Evolutionary conservation across 1,140 invertebrate species (phyloP).

Genomic region (Heliconius hermathena): DNA sequence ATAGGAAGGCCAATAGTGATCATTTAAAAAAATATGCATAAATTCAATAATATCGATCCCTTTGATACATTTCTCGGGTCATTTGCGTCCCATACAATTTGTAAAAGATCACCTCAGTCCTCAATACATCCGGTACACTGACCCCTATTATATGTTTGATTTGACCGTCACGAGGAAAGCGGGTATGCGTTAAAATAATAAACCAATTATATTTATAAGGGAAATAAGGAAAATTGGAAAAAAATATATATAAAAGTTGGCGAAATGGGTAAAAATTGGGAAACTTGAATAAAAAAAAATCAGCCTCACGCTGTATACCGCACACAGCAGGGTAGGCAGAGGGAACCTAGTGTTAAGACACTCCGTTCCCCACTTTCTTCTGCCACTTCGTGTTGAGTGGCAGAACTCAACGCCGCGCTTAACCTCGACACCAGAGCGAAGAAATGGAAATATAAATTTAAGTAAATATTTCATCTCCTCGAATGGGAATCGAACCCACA

Average conservation of each 20-base stretch:
- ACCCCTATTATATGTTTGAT: neutral
- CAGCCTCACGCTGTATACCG: too few relatives aligned
- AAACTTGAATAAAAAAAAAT: too few relatives aligned
- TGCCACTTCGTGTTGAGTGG: too few relatives aligned
- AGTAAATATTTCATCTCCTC: too few relatives aligned
- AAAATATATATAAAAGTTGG: neutral
- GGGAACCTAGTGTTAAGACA: too few relatives aligned
- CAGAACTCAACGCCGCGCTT: too few relatives aligned
- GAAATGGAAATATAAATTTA: too few relatives aligned
- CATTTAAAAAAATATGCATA: neutral
- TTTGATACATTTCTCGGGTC: conserved; percentile 5
- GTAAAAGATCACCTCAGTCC: neutral
- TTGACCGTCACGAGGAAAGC: neutral
- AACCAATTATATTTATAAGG: neutral
- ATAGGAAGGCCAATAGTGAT: neutral
- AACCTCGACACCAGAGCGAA: too few relatives aligned
- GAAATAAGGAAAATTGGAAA: neutral
- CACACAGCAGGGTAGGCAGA: too few relatives aligned
- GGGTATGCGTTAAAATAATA: conserved; percentile 7
- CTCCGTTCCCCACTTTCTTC: too few relatives aligned
- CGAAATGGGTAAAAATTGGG: too few relatives aligned
- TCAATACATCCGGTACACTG: neutral
- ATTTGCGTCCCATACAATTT: conserved; percentile 1
- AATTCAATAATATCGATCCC: neutral
- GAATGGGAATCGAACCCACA: too few relatives aligned